phyloP scores from a whole-genome alignment of 1,140 invertebrate species.

The Drosophila insularis region DNA sequence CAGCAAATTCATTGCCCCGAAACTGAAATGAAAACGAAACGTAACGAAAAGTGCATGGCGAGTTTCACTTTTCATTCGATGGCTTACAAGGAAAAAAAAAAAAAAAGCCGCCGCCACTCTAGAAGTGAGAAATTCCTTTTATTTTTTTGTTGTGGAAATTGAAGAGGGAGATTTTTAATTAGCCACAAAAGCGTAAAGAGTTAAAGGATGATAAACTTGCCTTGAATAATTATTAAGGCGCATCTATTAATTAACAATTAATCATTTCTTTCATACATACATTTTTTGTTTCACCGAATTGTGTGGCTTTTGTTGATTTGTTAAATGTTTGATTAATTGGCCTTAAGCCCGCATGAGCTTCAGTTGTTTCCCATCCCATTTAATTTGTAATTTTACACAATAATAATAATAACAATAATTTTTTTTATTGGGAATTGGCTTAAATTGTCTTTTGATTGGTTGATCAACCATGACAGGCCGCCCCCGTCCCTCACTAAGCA shows the following conservation, averaged over 20 bases:
- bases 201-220: conserved; percentile 28
- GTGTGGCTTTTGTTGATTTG: conserved; percentile 60
- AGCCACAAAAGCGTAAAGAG: neutral
- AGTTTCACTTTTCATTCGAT: conserved; percentile 75
- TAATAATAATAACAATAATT: conserved; percentile 28
- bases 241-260: conserved; percentile 72
- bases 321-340: conserved; percentile 77
- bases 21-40: conserved; percentile 38
- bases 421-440: conserved; percentile 49
- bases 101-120: conserved; percentile 10
- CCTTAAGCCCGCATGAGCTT: conserved; percentile 60
- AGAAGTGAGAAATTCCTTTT: conserved; percentile 23
- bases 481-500: conserved; percentile 32
- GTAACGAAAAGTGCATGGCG: conserved; percentile 61
- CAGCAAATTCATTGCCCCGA: conserved; percentile 75
- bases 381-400: conserved; percentile 79
- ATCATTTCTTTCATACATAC: conserved; percentile 47
- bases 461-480: conserved; percentile 60
- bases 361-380: conserved; percentile 37
- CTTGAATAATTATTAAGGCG: conserved; percentile 55
- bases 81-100: neutral
- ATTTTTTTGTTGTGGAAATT: neutral
- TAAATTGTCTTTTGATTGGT: conserved; percentile 67
- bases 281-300: conserved; percentile 7
- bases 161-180: neutral